These are phyloP conservation scores for Pluvialis apricaria DNA, from an alignment of 2,113 vertebrate genomes.

Conservation along the genomic window DNA sequence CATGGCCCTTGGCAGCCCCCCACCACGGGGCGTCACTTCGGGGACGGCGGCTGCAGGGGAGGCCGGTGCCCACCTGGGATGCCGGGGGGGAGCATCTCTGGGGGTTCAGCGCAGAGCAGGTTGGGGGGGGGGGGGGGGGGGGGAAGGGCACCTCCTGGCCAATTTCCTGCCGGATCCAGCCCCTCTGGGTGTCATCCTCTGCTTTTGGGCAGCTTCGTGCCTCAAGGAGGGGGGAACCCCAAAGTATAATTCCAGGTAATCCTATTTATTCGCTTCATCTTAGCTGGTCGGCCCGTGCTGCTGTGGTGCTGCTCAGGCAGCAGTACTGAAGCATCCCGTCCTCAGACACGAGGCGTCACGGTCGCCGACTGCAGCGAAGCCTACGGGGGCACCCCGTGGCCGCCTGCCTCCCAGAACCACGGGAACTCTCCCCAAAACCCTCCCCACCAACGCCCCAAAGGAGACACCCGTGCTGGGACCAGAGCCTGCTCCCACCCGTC, in stretches of 20 bases:
- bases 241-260: not conserved
- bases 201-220: not conserved
- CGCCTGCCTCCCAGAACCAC: not conserved
- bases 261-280: not conserved
- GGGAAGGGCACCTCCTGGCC: not conserved
- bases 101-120: fast-evolving
- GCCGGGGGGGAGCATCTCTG: no score
- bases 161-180: not conserved
- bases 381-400: not conserved
- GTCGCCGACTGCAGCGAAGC: fast-evolving
- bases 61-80: no score
- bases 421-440: not conserved
- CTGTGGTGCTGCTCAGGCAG: not conserved
- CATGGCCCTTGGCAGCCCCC: not conserved
- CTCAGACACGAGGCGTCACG: fast-evolving
- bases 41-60: fast-evolving
- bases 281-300: not conserved
- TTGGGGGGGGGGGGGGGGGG: no score
- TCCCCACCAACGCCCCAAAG: fast-evolving
- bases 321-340: not conserved
- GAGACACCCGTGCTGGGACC: not conserved
- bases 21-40: no score
- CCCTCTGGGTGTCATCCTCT: fast-evolving
- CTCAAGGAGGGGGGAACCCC: not conserved
- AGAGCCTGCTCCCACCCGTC: not conserved